Evolutionary conservation across 2,797 vertebrate species (phyloP), one percentile per base, ranked within the genome.

Genomic region (Sebastes baramenuke): DNA sequence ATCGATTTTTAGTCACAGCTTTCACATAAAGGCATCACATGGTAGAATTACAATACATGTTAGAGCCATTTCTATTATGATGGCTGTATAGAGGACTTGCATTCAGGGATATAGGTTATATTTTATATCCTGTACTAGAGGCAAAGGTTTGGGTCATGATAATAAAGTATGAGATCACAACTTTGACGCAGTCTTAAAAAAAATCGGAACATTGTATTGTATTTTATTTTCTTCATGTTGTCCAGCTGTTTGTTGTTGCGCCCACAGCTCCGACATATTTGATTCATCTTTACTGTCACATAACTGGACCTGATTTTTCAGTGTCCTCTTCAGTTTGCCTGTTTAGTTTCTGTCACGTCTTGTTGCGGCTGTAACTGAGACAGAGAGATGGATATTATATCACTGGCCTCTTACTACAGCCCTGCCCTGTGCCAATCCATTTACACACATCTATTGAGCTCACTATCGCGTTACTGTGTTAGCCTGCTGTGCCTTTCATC

Each of bases 351-450:
- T 71, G 36, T 72, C 52, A 24, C 25, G 20, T 52, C 16, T 1
- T 25, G 22, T 38, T 58, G 16, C 13, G 2, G 46, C 38, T 85
- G 70, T 75, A 86, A 79, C 42, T 67, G 75, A 86, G 46, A 66
- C 36, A 32, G 12, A 5, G 71, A 5, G 71, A 68, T 68, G 66
- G n/a, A 58, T 85, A 85, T 90, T 74, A 49, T 58, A 24, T 88
- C 80, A 84, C 86, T 32, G 27, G n/a, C 64, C 11, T 24, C 84
- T 85, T 78, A 80, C 81, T 82, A 87, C 88, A 83, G 81, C 71
- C 55, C 66, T 62, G 2, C 62, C 54, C 67, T 29, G 30, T 62
- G 54, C 81, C 27, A 38, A 38, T 84, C 75, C 55, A 49, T 80
- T 89, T 46, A 83, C 87, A 88, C 83, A 75, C 56, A 42, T 80